phyloP scores from a whole-genome alignment of 2,888 invertebrate species.

The Acrocyrtus sp. region DNA sequence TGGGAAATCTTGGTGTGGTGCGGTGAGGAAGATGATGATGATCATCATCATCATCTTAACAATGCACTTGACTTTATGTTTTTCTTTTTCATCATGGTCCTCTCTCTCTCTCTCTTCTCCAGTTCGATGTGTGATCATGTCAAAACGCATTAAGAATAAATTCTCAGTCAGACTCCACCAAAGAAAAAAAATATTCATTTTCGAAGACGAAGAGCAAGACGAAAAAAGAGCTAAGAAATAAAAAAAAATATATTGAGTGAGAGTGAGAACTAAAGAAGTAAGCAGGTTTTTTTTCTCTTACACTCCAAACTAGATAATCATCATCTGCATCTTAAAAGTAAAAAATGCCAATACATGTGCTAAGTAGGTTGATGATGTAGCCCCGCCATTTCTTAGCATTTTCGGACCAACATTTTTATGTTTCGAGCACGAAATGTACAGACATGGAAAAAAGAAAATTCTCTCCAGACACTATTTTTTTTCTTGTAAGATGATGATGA shows the following conservation, averaged over 20 bases:
- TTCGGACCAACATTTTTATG: not conserved
- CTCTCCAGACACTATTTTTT: too few species aligned
- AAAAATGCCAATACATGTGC: constrained; percentile 52
- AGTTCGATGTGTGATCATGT: constrained; percentile 28
- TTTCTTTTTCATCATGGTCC: constrained; percentile 52
- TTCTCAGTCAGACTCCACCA: constrained; percentile 43
- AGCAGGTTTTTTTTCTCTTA: constrained; percentile 37
- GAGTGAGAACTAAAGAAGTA: constrained; percentile 20
- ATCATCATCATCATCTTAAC: constrained; percentile 50
- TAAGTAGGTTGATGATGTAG: constrained; percentile 34
- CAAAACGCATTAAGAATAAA: constrained; percentile 54
- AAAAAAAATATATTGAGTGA: constrained; percentile 1
- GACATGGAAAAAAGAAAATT: too few species aligned
- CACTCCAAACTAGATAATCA: not conserved
- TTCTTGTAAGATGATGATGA: constrained; percentile 35
- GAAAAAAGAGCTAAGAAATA: not conserved
- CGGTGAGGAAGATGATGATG: constrained; percentile 15
- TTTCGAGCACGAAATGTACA: not conserved
- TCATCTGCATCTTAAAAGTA: constrained; percentile 12
- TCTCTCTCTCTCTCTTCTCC: constrained; percentile 29
- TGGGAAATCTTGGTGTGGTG: constrained; percentile 20
- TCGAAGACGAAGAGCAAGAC: not conserved
- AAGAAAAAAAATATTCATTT: constrained; percentile 22
- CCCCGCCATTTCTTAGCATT: not conserved
- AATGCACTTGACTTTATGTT: constrained; percentile 56